A percentile compares a stretch with the other conserved stretches of the same genome.
These are phyloP conservation scores for Phoxinus phoxinus DNA, from an alignment of 2,113 vertebrate species.

Conservation along the genomic window DNA sequence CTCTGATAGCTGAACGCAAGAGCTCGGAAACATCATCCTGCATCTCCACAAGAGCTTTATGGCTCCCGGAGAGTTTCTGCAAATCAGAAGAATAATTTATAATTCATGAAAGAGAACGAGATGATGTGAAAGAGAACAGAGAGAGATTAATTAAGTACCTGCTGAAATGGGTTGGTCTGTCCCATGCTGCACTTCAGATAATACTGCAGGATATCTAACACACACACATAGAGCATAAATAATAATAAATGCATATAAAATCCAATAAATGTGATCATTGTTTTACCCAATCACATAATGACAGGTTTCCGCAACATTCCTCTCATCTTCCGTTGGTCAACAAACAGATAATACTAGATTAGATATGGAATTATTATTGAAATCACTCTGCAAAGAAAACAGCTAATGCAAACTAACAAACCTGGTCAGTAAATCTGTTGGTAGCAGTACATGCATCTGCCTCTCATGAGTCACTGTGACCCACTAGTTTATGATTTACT, in stretches of 20 bases:
- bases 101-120: conserved; percentile 3
- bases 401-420: conserved; percentile 22
- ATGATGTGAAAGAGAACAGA: background rate
- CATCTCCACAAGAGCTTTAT: conserved; percentile 98
- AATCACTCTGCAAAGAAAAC: background rate
- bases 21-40: conserved; percentile 90
- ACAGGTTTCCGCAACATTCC: background rate
- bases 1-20: conserved; percentile 81
- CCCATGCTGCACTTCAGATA: conserved; percentile 87
- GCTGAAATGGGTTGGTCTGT: conserved; percentile 93
- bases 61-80: conserved; percentile 94
- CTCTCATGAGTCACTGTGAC: conserved; percentile 25
- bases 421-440: background rate
- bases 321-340: background rate
- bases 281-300: background rate
- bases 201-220: conserved; percentile 87
- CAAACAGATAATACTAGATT: background rate
- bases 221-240: background rate
- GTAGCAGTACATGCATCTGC: background rate
- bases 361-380: background rate
- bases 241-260: background rate
- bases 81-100: conserved; percentile 51
- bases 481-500: conserved; percentile 27
- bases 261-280: background rate
- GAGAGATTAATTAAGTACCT: conserved; percentile 75